phyloP scores from a whole-genome alignment of 2,797 vertebrate genomes.

The Poecile montanus region DNA sequence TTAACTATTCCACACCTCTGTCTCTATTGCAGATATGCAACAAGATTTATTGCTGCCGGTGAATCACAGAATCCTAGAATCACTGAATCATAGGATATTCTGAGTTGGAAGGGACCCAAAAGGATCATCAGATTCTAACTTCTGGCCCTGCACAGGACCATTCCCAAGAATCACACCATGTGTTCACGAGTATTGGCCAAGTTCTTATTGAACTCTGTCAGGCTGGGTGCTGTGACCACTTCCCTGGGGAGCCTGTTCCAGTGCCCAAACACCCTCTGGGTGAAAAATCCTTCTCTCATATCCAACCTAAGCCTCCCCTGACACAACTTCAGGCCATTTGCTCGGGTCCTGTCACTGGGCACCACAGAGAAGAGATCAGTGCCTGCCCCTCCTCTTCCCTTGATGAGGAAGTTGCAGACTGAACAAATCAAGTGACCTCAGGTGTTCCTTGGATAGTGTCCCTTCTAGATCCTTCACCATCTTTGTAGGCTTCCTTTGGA shows the following conservation, averaged over 20 bases:
- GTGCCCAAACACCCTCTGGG: rapidly evolving
- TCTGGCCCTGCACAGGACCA: not conserved
- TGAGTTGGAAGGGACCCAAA: not conserved
- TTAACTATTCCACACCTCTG: not conserved
- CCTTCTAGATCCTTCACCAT: not conserved
- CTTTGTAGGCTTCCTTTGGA: not conserved
- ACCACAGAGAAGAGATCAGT: not conserved
- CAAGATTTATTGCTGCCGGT: not conserved
- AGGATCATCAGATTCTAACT: not conserved
- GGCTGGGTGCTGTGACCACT: not conserved
- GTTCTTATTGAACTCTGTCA: not conserved
- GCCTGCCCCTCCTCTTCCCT: not conserved
- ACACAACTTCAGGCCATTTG: not conserved
- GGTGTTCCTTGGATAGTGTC: not conserved
- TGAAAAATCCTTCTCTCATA: not conserved
- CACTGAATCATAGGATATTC: not conserved
- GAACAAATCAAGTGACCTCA: not conserved
- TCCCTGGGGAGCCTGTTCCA: not conserved
- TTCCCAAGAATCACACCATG: not conserved
- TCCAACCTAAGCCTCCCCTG: not conserved
- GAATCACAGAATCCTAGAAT: not conserved
- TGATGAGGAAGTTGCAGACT: not conserved
- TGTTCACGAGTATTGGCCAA: not conserved
- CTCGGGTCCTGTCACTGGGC: rapidly evolving
- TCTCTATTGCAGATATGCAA: not conserved